Evolutionary conservation across 2,797 vertebrate species (phyloP).

Genomic region (Epinephelus awoara): DNA sequence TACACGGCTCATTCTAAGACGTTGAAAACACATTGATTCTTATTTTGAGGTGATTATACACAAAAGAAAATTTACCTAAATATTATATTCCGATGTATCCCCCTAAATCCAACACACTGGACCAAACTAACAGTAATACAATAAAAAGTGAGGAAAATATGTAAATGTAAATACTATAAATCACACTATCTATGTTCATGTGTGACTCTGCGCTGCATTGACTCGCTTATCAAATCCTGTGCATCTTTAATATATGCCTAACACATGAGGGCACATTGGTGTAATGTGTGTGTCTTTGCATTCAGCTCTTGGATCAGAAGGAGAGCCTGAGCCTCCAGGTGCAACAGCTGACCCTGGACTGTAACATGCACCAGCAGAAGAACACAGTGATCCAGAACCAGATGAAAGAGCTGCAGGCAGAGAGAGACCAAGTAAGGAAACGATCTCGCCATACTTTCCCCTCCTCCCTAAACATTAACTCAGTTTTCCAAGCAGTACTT

Average conservation of each 20-base stretch:
- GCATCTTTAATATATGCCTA: not conserved
- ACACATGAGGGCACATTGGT: not conserved
- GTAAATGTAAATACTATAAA: too few species aligned
- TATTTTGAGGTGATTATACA: too few species aligned
- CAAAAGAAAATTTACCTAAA: too few species aligned
- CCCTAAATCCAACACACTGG: too few species aligned
- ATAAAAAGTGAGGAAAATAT: too few species aligned
- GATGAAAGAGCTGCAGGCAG: conserved; percentile 88
- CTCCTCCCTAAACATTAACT: not conserved
- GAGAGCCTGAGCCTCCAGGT: conserved; percentile 86
- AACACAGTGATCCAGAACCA: conserved; percentile 86
- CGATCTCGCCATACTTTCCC: not conserved
- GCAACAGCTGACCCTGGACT: conserved; percentile 87
- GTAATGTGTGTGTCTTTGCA: not conserved
- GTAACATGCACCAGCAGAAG: conserved; percentile 89
- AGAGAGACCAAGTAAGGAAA: conserved; percentile 88
- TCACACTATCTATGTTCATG: too few species aligned
- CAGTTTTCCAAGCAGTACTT: not conserved
- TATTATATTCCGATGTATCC: too few species aligned
- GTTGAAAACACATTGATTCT: too few species aligned
- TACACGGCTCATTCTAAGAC: too few species aligned
- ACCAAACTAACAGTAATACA: too few species aligned
- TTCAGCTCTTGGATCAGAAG: conserved; percentile 88
- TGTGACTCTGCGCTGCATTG: not conserved
- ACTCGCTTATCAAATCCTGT: not conserved